These are phyloP conservation scores for Mesorhabditis belari DNA, from an alignment of 2,888 invertebrate species.

Conservation along the genomic window DNA sequence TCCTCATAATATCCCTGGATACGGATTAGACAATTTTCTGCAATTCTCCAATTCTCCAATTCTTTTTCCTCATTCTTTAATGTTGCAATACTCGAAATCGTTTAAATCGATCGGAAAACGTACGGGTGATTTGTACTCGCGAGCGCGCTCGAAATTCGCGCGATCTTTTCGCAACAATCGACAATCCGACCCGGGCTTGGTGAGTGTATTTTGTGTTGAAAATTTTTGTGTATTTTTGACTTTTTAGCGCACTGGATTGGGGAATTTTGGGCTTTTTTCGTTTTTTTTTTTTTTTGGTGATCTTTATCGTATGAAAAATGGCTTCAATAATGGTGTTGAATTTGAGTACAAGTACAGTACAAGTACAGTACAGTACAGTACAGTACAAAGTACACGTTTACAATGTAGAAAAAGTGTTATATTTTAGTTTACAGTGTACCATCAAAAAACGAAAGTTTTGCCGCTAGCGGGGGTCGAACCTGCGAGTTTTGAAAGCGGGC, in stretches of 20 bases:
- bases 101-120: slow-evolving; percentile 28
- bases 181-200: background rate
- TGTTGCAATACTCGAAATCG: slow-evolving; percentile 33
- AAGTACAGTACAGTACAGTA: background rate
- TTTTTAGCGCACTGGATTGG: background rate
- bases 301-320: background rate
- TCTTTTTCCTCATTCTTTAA: slow-evolving; percentile 5
- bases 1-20: no score
- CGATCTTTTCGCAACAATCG: slow-evolving; percentile 18
- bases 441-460: no score
- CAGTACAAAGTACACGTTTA: background rate
- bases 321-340: background rate
- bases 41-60: background rate
- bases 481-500: no score
- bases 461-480: no score
- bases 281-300: background rate
- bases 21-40: no score
- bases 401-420: background rate
- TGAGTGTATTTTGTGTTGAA: background rate
- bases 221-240: background rate
- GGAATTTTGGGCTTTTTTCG: background rate
- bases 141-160: slow-evolving; percentile 24
- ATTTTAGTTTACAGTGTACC: no score
- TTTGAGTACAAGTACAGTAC: no score
- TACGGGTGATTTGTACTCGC: slow-evolving; percentile 28